A percentile compares a stretch with the other conserved stretches of the same genome.
Conservation (phyloP, 2,888 invertebrate species). For the Zygaena filipendulae region DNA sequence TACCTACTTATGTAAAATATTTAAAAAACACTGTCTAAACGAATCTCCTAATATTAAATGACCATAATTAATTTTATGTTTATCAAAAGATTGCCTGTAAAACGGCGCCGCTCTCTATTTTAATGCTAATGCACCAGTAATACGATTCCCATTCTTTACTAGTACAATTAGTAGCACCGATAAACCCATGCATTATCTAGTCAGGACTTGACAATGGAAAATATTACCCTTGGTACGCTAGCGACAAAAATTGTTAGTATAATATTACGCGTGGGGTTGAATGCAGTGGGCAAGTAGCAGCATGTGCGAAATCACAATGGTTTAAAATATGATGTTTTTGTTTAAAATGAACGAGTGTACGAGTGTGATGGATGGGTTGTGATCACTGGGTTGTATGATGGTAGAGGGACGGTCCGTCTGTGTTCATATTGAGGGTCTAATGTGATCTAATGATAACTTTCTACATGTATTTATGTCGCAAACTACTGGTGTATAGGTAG, state of each 20-base stretch:
- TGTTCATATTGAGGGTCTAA: no score
- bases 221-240: conserved; percentile 45
- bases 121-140: conserved; percentile 57
- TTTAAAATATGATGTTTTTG: conserved; percentile 33
- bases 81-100: conserved; percentile 30
- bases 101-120: conserved; percentile 30
- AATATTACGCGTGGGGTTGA: conserved; percentile 58
- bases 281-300: conserved; percentile 27
- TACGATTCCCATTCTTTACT: conserved; percentile 54
- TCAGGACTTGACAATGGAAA: conserved; percentile 48
- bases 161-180: conserved; percentile 54
- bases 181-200: conserved; percentile 67
- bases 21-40: no score
- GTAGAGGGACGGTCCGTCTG: no score
- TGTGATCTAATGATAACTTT: no score
- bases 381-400: conserved; percentile 4
- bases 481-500: no score
- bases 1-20: no score
- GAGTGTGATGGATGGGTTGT: conserved; percentile 39
- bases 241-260: conserved; percentile 57
- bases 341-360: conserved; percentile 24
- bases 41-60: no score
- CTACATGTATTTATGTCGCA: no score
- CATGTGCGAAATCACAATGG: conserved; percentile 61
- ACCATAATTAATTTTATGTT: conserved; percentile 53